Percentiles rank a stretch among this genome's conserved stretches.
Conservation (phyloP, 2,113 vertebrate species). For the Hippotragus niger region DNA sequence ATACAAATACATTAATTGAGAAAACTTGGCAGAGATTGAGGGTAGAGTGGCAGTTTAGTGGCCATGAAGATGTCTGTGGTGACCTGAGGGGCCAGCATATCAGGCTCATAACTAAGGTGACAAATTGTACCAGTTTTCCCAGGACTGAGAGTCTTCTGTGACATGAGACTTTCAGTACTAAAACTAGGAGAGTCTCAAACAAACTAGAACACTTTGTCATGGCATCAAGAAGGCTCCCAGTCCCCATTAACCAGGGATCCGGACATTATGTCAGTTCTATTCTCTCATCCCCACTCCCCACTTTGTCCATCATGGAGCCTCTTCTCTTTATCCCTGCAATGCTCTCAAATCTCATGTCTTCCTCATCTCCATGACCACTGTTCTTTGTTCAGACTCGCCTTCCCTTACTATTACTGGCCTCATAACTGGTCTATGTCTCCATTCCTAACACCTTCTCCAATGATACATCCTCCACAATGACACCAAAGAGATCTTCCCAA, state of each 20-base stretch:
- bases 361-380: neutral
- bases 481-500: neutral
- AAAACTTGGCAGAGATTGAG: neutral
- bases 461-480: neutral
- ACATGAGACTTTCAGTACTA: neutral
- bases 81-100: neutral
- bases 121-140: neutral
- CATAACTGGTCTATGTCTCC: neutral
- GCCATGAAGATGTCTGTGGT: neutral
- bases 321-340: neutral
- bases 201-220: neutral
- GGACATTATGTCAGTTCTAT: neutral
- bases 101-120: neutral
- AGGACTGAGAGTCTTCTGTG: neutral
- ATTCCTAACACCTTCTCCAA: neutral
- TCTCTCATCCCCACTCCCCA: neutral
- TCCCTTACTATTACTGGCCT: neutral
- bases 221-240: neutral
- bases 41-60: neutral
- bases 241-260: neutral
- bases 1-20: neutral
- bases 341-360: neutral
- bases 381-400: neutral
- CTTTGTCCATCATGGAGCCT: neutral
- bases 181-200: neutral